Percentiles rank a stretch among this genome's conserved stretches.
Conservation (phyloP, 2,113 vertebrate species). For the Polyodon spathula region DNA sequence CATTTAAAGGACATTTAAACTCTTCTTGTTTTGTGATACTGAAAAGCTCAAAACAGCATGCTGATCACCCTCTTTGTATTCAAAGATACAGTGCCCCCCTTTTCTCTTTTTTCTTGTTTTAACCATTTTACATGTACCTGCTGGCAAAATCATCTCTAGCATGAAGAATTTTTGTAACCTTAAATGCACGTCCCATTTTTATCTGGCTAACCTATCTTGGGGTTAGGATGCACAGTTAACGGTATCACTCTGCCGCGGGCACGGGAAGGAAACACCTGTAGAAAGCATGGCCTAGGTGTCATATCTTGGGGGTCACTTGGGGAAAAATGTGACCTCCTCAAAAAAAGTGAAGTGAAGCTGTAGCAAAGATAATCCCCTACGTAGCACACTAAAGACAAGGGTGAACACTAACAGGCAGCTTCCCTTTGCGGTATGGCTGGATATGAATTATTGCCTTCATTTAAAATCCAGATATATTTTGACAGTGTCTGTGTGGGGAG, state of each 20-base stretch:
- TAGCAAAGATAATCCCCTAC: neutral
- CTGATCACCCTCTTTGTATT: conserved; percentile 1
- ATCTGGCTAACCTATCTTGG: neutral
- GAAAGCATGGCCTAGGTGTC: neutral
- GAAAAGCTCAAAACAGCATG: conserved; percentile 21
- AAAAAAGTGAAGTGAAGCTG: neutral
- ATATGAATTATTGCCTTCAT: neutral
- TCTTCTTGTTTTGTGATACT: conserved; percentile 4
- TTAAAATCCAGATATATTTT: neutral
- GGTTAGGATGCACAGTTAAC: neutral
- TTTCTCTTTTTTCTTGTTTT: neutral
- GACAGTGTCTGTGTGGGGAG: too few species aligned
- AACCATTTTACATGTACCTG: too few species aligned
- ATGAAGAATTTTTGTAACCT: neutral
- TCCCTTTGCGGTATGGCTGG: neutral
- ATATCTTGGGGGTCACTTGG: neutral
- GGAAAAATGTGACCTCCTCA: neutral
- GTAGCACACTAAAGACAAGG: neutral
- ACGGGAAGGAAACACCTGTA: neutral
- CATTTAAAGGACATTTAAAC: conserved; percentile 23
- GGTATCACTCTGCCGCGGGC: neutral
- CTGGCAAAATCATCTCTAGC: neutral
- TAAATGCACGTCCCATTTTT: too few species aligned
- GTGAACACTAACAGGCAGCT: neutral
- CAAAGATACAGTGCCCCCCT: neutral